Conservation (phyloP, 2,113 vertebrate genomes). For the Seriola rivoliana region DNA sequence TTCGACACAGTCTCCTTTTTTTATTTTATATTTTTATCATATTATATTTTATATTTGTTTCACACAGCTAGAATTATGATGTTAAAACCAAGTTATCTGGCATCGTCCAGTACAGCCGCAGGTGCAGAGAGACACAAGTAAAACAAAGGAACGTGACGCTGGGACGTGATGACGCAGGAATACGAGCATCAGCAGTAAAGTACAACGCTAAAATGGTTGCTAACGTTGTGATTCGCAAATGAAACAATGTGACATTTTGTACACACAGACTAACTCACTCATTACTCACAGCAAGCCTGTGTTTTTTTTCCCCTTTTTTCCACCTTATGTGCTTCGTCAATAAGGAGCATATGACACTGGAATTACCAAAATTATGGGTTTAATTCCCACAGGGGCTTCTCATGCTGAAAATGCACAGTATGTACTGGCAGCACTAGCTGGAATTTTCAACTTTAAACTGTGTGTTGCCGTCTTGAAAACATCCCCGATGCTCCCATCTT, state of each 20-base stretch:
- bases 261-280: neutral
- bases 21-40: too few species aligned
- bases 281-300: constrained; percentile 6
- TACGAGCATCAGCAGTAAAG: neutral
- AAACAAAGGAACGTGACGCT: neutral
- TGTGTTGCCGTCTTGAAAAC: constrained; percentile 18
- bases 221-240: constrained; percentile 3
- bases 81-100: neutral
- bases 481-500: neutral
- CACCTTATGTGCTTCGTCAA: constrained; percentile 20
- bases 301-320: neutral
- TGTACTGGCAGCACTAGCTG: constrained; percentile 33
- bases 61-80: neutral
- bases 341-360: constrained; percentile 25
- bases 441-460: constrained; percentile 34
- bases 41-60: neutral
- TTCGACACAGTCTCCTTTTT: neutral
- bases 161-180: neutral
- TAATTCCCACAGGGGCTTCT: constrained; percentile 13
- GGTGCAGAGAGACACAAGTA: neutral
- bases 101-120: neutral
- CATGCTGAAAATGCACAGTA: constrained; percentile 19
- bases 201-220: neutral
- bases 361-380: constrained; percentile 64
- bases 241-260: neutral